Evolutionary conservation across 35 echinoderm and acorn worm species (phyloP).

Genomic region (Patiria miniata): DNA sequence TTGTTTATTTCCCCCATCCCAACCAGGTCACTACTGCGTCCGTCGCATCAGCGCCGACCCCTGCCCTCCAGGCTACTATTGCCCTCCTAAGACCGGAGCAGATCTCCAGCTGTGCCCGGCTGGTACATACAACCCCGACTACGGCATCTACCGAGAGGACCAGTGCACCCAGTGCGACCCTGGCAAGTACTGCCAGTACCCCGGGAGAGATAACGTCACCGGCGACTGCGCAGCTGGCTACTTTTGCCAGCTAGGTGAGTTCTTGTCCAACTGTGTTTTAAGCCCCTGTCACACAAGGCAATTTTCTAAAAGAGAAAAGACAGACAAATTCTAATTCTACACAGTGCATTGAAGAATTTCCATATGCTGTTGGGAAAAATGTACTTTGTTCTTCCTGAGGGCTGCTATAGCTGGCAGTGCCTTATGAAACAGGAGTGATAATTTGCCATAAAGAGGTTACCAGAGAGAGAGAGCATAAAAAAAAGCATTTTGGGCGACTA

Average conservation of each 20-base stretch:
- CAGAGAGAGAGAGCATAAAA: too few relatives aligned
- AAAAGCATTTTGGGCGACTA: too few relatives aligned
- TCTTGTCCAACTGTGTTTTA: background rate
- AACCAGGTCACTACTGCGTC: conserved; percentile 88
- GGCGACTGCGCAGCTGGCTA: conserved; percentile 84
- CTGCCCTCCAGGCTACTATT: conserved; percentile 85
- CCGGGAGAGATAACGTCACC: conserved; percentile 64
- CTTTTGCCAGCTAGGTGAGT: conserved; percentile 88
- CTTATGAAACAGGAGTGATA: too few relatives aligned
- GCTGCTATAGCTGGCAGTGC: too few relatives aligned
- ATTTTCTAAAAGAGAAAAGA: background rate
- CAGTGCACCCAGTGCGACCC: conserved; percentile 88
- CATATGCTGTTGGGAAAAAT: too few relatives aligned
- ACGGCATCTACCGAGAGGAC: conserved; percentile 78
- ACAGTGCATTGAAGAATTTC: too few relatives aligned
- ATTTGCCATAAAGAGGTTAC: too few relatives aligned
- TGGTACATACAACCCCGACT: conserved; percentile 88
- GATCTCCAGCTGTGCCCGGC: conserved; percentile 82
- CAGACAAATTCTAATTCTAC: too few relatives aligned
- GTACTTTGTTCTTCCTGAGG: too few relatives aligned
- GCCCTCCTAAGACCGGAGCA: conserved; percentile 81
- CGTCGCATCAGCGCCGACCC: conserved; percentile 90
- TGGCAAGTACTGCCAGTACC: conserved; percentile 81
- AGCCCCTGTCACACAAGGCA: background rate
- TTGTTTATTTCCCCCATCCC: background rate